A percentile compares a stretch with the other conserved stretches of the same genome.
These are phyloP conservation scores for Neria commutata DNA, from an alignment of 2,888 invertebrate genomes.

Conservation along the genomic window DNA sequence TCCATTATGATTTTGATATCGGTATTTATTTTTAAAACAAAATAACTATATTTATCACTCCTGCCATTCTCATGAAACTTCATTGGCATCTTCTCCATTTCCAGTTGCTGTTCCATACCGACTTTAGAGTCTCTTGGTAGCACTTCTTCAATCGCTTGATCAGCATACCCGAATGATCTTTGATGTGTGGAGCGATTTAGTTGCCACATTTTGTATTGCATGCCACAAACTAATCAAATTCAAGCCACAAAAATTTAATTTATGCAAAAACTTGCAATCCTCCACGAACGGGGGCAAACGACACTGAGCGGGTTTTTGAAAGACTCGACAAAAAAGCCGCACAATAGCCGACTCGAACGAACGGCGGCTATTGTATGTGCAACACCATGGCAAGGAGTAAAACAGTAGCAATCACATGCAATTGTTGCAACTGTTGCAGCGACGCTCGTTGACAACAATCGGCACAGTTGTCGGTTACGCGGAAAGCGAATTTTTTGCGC, in stretches of 20 bases:
- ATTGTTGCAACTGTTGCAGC: slow-evolving; percentile 21
- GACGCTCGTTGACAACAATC: slow-evolving; percentile 19
- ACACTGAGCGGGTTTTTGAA: slow-evolving; percentile 9
- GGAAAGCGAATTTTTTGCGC: neutral
- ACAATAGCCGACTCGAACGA: neutral
- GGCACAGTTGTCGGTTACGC: neutral
- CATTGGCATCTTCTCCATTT: too few species aligned
- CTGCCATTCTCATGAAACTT: too few species aligned
- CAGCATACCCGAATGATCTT: neutral
- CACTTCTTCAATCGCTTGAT: too few species aligned
- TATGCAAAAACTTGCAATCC: slow-evolving; percentile 12
- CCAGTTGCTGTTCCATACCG: too few species aligned
- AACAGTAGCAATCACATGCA: slow-evolving; percentile 27
- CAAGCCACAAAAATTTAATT: slow-evolving; percentile 18
- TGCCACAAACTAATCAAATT: slow-evolving; percentile 10
- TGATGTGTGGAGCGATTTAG: slow-evolving; percentile 9
- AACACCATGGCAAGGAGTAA: neutral
- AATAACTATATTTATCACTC: too few species aligned
- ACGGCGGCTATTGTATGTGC: neutral
- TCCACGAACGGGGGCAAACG: neutral
- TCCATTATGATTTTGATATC: too few species aligned
- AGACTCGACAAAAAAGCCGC: slow-evolving; percentile 4
- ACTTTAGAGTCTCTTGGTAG: too few species aligned
- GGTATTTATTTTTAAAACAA: too few species aligned
- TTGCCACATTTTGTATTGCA: slow-evolving; percentile 10